Conservation (phyloP, 2,113 vertebrate genomes). For the Eretmochelys imbricata region DNA sequence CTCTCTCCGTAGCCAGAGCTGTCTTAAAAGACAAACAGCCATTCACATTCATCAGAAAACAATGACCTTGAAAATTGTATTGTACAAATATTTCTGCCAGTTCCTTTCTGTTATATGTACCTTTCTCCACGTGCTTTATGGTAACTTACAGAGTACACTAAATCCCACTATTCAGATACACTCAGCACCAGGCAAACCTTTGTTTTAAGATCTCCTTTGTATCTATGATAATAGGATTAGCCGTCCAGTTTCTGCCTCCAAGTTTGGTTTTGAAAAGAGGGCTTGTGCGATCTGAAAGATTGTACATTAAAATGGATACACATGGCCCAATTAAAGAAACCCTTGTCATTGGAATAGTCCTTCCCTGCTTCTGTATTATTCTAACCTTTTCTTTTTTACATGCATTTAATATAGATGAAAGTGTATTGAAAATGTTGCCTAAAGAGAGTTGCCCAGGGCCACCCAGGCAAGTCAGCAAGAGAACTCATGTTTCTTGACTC, state of each 20-base stretch:
- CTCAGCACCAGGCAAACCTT: background rate
- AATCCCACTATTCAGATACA: background rate
- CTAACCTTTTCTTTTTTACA: background rate
- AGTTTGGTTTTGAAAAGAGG: background rate
- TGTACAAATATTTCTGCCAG: background rate
- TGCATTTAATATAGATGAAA: background rate
- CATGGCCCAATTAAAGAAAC: rapidly evolving
- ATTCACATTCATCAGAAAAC: background rate
- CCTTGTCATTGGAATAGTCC: rapidly evolving
- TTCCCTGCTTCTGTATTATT: background rate
- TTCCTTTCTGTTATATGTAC: background rate
- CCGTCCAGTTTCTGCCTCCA: background rate
- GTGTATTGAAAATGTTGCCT: background rate
- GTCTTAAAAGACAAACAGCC: background rate
- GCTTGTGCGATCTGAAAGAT: rapidly evolving
- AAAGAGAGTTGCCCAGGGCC: background rate
- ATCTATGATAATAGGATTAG: rapidly evolving
- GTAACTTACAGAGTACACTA: background rate
- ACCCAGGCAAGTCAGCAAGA: background rate
- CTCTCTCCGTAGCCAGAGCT: rapidly evolving
- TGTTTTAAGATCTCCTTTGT: background rate
- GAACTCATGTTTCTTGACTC: rapidly evolving
- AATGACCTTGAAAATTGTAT: background rate
- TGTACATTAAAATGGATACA: background rate
- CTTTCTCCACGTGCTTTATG: background rate